Conservation (phyloP, 2,797 vertebrate species). For the Otolemur crassicaudatus region DNA sequence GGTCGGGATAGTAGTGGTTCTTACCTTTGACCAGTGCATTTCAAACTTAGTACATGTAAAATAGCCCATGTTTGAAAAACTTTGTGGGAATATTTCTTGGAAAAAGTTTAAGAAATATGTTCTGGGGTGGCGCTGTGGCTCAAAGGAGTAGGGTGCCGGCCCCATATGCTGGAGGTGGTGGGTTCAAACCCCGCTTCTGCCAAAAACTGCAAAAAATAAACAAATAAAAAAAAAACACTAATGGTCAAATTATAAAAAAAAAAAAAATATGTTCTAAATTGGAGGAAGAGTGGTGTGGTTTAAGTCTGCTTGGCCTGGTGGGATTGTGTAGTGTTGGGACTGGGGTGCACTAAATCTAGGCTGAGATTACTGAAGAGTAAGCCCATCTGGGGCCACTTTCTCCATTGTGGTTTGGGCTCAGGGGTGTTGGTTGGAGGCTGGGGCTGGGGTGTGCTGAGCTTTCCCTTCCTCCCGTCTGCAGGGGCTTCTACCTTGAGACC, state of each 20-base stretch:
- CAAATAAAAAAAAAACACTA: too few relatives aligned
- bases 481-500: background rate
- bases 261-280: background rate
- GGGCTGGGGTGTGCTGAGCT: too few relatives aligned
- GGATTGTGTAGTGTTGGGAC: background rate
- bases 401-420: background rate
- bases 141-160: too few relatives aligned
- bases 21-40: background rate
- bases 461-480: fast-evolving
- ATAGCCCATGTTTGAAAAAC: background rate
- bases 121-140: background rate
- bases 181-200: too few relatives aligned
- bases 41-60: background rate
- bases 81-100: background rate
- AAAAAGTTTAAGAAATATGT: background rate
- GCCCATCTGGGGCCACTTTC: background rate
- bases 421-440: background rate
- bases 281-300: background rate
- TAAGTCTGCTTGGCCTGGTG: background rate
- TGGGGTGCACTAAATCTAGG: background rate
- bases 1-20: background rate
- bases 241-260: too few relatives aligned
- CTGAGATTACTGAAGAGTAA: background rate
- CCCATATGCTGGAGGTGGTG: too few relatives aligned
- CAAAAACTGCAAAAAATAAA: too few relatives aligned